Base-by-base conservation (phyloP, 2,888 invertebrate species). In the Emmelina monodactyla region DNA sequence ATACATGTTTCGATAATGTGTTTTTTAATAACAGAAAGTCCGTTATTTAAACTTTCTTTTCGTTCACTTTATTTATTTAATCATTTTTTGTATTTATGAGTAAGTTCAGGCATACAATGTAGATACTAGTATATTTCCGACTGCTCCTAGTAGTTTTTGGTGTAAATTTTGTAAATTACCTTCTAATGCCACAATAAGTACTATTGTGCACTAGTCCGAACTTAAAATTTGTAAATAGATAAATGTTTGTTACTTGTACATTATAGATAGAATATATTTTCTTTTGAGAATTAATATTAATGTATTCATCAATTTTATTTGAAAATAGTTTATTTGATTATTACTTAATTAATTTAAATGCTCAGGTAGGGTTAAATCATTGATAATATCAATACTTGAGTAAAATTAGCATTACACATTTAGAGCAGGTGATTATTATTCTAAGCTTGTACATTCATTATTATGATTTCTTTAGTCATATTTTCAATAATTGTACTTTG, bases 181-280 rank as follows among this genome's bases (percentile, higher is more conserved):
- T 54, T 50, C 56, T 62, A 67, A 72, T 58, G 69, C 72, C 66
- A 25, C 25, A 25, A 25, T 25, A 25, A 19, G 11, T 69, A 69
- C 58, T 55, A 72, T 66, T 57, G 64, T 62, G 63, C 73, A 76
- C 79, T 79, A 79, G 79, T 79, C 79, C 73, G 67, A 70, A 71
- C 62, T 70, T 65, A 58, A 72, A 70, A 71, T n/a, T 64, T 79
- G 78, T 79, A 78, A 58, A 79, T 76, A 79, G 71, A 72, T 76
- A 75, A 70, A 75, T 75, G 72, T 79, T 79, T 76, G 78, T 79
- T 78, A 79, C 69, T 60, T 79, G 78, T 79, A 79, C 75, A 79
- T 78, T 79, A 70, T 79, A 78, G 78, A 79, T 79, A 78, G 78
- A 73, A 62, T 63, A 70, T 73, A 70, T 75, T 76, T 10, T 71